These are phyloP conservation scores for Hyperopisus bebe DNA, from an alignment of 2,113 vertebrate genomes.

Conservation along the genomic window DNA sequence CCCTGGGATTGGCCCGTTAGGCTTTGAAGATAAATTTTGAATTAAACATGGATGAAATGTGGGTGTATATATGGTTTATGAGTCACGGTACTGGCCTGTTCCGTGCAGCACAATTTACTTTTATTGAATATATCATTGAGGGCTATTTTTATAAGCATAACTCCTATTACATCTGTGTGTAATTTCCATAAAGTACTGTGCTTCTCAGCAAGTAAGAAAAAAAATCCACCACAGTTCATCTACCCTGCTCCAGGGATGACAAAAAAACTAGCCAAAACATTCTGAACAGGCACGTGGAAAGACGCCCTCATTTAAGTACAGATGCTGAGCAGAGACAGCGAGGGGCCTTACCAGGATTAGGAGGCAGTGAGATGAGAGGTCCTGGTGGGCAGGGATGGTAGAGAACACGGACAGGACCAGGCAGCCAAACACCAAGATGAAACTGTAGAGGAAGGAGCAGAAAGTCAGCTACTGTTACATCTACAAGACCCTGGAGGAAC, in stretches of 20 bases:
- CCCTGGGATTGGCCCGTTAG: neutral
- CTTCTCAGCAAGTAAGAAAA: neutral
- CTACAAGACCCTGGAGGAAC: neutral
- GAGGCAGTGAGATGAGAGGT: constrained; percentile 89
- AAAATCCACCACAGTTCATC: neutral
- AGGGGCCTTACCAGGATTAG: constrained; percentile 90
- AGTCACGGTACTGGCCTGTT: constrained; percentile 5
- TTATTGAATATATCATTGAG: constrained; percentile 10
- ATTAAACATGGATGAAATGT: constrained; percentile 11
- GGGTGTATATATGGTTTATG: neutral
- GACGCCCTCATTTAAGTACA: neutral
- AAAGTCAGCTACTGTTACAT: constrained; percentile 14
- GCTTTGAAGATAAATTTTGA: neutral
- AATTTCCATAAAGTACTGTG: constrained; percentile 7
- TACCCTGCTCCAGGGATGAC: neutral
- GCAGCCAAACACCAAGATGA: constrained; percentile 97
- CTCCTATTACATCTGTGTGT: constrained; percentile 4
- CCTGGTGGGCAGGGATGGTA: constrained; percentile 88
- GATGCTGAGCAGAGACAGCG: constrained; percentile 26
- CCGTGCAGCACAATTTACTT: neutral
- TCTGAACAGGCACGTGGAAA: constrained; percentile 10
- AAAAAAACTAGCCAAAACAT: neutral
- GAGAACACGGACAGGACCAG: constrained; percentile 98
- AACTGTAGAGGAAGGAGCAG: constrained; percentile 70
- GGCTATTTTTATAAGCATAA: constrained; percentile 11